Evolutionary conservation across 2,113 vertebrate species (phyloP).

Genomic region (Oplegnathus fasciatus): DNA sequence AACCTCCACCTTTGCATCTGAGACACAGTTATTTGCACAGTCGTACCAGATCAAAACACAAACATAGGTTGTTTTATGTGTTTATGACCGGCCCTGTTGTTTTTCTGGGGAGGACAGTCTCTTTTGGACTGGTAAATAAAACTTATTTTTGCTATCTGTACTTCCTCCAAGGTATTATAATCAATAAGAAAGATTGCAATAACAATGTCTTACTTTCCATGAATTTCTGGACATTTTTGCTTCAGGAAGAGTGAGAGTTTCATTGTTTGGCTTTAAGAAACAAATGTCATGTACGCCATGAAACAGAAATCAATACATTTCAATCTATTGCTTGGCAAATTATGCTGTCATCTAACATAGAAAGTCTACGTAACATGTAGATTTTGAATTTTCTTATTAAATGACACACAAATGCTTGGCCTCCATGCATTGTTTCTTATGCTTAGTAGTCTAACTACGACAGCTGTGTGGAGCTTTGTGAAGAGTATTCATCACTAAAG

Average conservation of each 20-base stretch:
- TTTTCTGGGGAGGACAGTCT: background rate
- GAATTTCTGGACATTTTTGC: background rate
- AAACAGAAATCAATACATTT: background rate
- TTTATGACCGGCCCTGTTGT: background rate
- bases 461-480: conserved; percentile 34
- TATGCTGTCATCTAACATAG: background rate
- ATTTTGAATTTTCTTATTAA: background rate
- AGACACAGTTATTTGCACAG: background rate
- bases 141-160: background rate
- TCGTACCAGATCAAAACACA: background rate
- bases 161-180: background rate
- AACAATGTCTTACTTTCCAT: background rate
- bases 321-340: background rate
- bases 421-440: background rate
- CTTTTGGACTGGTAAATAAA: background rate
- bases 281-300: background rate
- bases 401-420: background rate
- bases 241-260: background rate
- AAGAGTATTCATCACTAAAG: conserved; percentile 54
- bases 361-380: background rate
- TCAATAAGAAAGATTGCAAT: background rate
- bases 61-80: background rate
- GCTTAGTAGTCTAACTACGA: conserved; percentile 35
- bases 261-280: background rate
- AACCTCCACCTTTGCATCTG: background rate